These are phyloP conservation scores for Myotis yumanensis DNA, from an alignment of 2,113 vertebrate genomes.

Conservation along the genomic window DNA sequence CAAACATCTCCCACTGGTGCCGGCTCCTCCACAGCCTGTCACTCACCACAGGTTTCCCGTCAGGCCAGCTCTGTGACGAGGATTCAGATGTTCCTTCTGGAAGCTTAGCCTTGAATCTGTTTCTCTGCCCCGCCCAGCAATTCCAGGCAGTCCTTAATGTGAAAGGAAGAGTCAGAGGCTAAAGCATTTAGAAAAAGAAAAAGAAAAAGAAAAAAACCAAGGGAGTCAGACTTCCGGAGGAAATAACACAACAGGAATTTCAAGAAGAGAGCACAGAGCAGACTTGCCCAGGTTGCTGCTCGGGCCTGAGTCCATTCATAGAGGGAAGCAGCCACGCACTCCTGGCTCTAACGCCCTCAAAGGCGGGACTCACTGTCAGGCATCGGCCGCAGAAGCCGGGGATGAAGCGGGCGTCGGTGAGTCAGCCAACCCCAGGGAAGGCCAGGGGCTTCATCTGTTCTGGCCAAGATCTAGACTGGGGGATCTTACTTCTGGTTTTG, in stretches of 20 bases:
- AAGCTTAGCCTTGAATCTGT: too few relatives aligned
- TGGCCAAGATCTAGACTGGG: not conserved
- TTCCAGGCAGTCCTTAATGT: not conserved
- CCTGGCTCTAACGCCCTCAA: not conserved
- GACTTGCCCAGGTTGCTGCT: not conserved
- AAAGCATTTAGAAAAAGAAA: not conserved
- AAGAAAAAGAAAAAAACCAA: not conserved
- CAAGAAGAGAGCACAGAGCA: not conserved
- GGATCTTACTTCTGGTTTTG: not conserved
- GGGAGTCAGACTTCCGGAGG: not conserved
- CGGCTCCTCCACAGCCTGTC: not conserved
- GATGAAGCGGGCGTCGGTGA: not conserved
- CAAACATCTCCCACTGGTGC: accelerated
- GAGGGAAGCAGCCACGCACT: not conserved
- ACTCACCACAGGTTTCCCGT: not conserved
- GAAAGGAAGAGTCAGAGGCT: not conserved
- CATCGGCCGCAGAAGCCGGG: not conserved
- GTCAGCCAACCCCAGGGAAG: not conserved
- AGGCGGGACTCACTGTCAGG: not conserved
- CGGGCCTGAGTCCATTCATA: not conserved
- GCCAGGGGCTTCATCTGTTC: not conserved
- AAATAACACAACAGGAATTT: not conserved
- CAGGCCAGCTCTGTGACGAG: too few relatives aligned
- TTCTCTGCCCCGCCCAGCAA: not conserved
- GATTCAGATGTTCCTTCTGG: too few relatives aligned